Evolutionary conservation across 2,797 vertebrate species (phyloP).

Genomic region (Pampus argenteus): DNA sequence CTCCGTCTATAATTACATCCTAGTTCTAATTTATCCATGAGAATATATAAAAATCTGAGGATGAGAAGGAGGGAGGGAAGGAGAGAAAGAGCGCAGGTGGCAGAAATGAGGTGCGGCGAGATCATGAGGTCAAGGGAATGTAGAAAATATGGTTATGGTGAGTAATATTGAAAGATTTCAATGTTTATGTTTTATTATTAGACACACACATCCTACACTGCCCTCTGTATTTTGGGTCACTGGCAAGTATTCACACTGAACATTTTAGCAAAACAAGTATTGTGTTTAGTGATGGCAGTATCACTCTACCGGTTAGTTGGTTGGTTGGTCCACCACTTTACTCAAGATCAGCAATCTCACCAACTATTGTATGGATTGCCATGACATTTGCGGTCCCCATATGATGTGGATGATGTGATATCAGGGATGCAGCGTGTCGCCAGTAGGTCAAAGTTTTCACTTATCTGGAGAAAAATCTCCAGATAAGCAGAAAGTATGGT

Average conservation of each 20-base stretch:
- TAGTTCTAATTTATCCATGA: constrained; percentile 82
- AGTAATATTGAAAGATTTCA: neutral
- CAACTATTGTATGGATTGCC: too few species aligned
- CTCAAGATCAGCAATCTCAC: too few species aligned
- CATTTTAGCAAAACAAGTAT: too few species aligned
- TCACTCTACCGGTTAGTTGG: too few species aligned
- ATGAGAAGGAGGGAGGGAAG: constrained; percentile 46
- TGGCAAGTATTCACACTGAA: neutral
- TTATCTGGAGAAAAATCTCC: too few species aligned
- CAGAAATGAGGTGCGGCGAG: constrained; percentile 22
- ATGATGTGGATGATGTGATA: too few species aligned
- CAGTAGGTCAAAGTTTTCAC: too few species aligned
- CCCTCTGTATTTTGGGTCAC: neutral
- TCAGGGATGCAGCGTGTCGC: too few species aligned
- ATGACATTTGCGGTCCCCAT: too few species aligned
- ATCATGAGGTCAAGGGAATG: constrained; percentile 43
- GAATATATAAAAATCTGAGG: constrained; percentile 81
- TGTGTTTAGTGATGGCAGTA: too few species aligned
- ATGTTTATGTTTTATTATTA: constrained; percentile 7
- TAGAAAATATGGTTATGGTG: constrained; percentile 20
- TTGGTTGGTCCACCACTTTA: too few species aligned
- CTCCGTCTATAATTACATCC: constrained; percentile 82
- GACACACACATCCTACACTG: neutral
- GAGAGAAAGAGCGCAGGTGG: constrained; percentile 45
- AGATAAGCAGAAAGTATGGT: too few species aligned